A percentile compares a stretch with the other conserved stretches of the same genome.
These are phyloP conservation scores for Girardia tigrina DNA, from an alignment of 2,888 invertebrate species.

Conservation along the genomic window DNA sequence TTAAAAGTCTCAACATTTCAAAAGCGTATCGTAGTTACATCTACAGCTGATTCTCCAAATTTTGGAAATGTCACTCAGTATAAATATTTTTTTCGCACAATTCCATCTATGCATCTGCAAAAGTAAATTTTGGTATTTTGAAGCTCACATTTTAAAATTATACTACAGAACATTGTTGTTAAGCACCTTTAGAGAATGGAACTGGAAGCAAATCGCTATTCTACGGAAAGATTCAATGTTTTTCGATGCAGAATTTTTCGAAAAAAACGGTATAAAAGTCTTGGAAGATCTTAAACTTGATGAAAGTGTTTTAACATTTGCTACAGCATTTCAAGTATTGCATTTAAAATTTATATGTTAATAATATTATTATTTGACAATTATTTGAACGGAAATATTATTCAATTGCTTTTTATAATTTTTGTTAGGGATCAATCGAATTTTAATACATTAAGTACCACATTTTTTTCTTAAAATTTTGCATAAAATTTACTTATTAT, in stretches of 20 bases:
- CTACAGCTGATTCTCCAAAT: constrained; percentile 36
- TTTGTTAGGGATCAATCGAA: too few relatives aligned
- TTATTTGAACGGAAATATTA: too few relatives aligned
- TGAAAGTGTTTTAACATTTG: constrained; percentile 5
- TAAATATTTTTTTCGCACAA: constrained; percentile 34
- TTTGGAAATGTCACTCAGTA: constrained; percentile 24
- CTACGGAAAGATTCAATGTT: constrained; percentile 29
- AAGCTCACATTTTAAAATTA: neutral
- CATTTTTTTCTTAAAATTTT: too few relatives aligned
- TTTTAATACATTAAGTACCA: too few relatives aligned
- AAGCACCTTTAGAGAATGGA: neutral
- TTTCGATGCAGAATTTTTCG: neutral
- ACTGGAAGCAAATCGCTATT: constrained; percentile 24
- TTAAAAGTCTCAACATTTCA: constrained; percentile 29
- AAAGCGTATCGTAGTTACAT: constrained; percentile 30
- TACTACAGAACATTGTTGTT: neutral
- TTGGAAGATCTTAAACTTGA: constrained; percentile 26
- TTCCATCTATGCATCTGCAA: constrained; percentile 34
- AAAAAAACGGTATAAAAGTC: neutral
- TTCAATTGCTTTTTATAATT: too few relatives aligned
- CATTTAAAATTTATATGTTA: neutral
- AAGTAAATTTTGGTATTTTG: constrained; percentile 25
- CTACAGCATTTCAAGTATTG: neutral
- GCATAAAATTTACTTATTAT: too few relatives aligned
- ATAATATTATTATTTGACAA: neutral